Conservation (phyloP, 2,113 vertebrate species). For the Triplophysa siluroides region DNA sequence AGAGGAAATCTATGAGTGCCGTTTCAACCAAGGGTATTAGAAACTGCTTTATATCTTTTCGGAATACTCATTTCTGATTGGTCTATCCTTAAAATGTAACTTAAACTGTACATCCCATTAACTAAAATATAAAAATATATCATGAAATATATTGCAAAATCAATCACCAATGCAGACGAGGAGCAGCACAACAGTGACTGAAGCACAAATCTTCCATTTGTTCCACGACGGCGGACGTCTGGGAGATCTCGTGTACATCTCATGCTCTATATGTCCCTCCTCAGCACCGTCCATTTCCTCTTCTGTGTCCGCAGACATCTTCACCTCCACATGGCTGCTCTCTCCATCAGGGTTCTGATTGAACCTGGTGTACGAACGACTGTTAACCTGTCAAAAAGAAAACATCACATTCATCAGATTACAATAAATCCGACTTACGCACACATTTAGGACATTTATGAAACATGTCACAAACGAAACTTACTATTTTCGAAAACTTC, state of each 20-base stretch:
- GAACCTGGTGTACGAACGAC: slow-evolving; percentile 82
- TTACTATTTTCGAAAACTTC: slow-evolving; percentile 81
- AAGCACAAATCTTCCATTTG: slow-evolving; percentile 59
- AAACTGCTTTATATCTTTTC: not conserved
- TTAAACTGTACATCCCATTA: not conserved
- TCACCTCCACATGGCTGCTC: slow-evolving; percentile 84
- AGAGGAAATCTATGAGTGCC: not conserved
- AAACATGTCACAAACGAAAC: not conserved
- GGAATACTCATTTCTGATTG: not conserved
- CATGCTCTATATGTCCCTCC: slow-evolving; percentile 49
- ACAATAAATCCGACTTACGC: not conserved
- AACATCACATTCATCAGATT: not conserved
- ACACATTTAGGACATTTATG: no score
- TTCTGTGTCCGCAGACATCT: slow-evolving; percentile 75
- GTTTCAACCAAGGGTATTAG: not conserved
- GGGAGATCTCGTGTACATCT: not conserved
- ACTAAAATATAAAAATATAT: not conserved
- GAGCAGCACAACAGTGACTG: slow-evolving; percentile 60
- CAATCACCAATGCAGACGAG: slow-evolving; percentile 82
- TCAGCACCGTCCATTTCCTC: slow-evolving; percentile 75
- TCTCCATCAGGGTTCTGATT: slow-evolving; percentile 80
- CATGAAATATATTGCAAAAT: not conserved
- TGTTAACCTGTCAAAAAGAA: slow-evolving; percentile 64
- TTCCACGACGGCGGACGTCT: slow-evolving; percentile 37
- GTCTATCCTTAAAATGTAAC: no score